Percentiles rank a stretch among this genome's conserved stretches.
phyloP scores from a whole-genome alignment of 2,113 vertebrate genomes.

The Carettochelys insculpta region DNA sequence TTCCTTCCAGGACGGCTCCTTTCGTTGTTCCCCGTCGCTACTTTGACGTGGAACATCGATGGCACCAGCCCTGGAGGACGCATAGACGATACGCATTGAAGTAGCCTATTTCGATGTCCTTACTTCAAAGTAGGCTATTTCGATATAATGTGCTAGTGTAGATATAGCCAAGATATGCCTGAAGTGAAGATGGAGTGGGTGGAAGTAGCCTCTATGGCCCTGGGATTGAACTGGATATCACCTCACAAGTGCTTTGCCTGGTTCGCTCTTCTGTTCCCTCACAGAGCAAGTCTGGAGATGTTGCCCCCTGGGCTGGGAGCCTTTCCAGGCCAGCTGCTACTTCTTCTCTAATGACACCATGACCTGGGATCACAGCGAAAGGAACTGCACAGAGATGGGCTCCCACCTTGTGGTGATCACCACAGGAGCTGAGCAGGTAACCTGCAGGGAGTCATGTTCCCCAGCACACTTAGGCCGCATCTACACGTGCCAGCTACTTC shows the following conservation, averaged over 20 bases:
- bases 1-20: too few species aligned
- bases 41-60: too few species aligned
- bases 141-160: too few species aligned
- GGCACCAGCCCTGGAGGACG: too few species aligned
- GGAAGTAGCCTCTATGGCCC: background rate
- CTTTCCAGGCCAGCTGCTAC: conserved; percentile 69
- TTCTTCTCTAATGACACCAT: background rate
- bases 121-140: too few species aligned
- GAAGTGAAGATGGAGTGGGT: background rate
- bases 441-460: rapidly evolving
- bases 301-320: conserved; percentile 44
- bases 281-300: background rate
- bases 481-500: too few species aligned
- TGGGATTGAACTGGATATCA: background rate
- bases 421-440: conserved; percentile 68
- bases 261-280: background rate
- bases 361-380: conserved; percentile 27
- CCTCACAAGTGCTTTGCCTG: background rate
- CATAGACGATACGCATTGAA: too few species aligned
- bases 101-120: too few species aligned
- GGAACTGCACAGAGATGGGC: conserved; percentile 65
- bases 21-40: too few species aligned
- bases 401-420: conserved; percentile 71
- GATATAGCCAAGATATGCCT: background rate
- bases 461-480: background rate